These are phyloP conservation scores for Callimorpha dominula DNA, from an alignment of 2,888 invertebrate species.

Conservation along the genomic window DNA sequence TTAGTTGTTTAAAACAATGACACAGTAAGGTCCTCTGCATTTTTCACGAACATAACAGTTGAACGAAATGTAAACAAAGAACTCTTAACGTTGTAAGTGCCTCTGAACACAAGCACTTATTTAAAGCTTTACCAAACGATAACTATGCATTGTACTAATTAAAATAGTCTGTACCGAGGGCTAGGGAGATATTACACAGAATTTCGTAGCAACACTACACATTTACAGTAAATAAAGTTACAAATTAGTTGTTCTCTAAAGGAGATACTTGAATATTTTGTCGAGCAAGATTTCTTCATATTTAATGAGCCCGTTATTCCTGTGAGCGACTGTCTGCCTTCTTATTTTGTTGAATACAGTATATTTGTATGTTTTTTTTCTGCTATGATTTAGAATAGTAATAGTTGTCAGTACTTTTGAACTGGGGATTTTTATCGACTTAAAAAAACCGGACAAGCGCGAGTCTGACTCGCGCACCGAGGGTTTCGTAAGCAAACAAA, in stretches of 20 bases:
- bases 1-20: constrained; percentile 36
- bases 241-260: constrained; percentile 68
- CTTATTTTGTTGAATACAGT: constrained; percentile 40
- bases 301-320: constrained; percentile 63
- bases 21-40: constrained; percentile 36
- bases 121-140: constrained; percentile 69
- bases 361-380: not conserved
- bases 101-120: constrained; percentile 61
- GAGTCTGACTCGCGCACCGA: too few relatives aligned
- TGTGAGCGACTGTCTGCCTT: constrained; percentile 42
- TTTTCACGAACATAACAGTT: constrained; percentile 46
- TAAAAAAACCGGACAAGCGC: too few relatives aligned
- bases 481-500: too few relatives aligned
- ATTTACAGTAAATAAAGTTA: constrained; percentile 71
- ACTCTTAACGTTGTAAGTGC: constrained; percentile 54
- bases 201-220: constrained; percentile 49
- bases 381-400: not conserved
- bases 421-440: too few relatives aligned
- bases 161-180: constrained; percentile 70
- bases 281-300: constrained; percentile 59
- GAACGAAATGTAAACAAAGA: constrained; percentile 59
- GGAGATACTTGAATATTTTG: constrained; percentile 56
- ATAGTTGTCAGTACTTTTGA: not conserved
- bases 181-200: constrained; percentile 57
- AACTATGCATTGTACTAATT: constrained; percentile 81